phyloP scores from a whole-genome alignment of 2,888 invertebrate genomes.

The Choristoneura rosaceana region DNA sequence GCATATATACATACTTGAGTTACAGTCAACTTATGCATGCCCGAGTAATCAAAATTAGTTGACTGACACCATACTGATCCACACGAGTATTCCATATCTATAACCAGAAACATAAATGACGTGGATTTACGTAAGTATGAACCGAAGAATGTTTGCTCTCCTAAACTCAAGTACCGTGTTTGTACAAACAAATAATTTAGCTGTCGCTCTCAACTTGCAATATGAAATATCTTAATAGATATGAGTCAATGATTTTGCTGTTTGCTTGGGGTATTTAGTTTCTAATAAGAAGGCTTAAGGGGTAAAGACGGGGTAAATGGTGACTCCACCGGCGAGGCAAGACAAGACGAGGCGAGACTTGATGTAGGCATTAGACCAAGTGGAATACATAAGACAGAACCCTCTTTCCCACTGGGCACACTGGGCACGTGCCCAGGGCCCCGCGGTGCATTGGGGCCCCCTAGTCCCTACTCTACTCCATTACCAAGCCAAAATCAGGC shows the following conservation, averaged over 20 bases:
- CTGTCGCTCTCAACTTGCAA: neutral
- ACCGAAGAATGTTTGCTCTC: neutral
- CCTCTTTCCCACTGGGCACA: too few species aligned
- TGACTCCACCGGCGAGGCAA: too few species aligned
- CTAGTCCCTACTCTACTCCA: too few species aligned
- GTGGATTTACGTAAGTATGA: neutral
- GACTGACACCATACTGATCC: neutral
- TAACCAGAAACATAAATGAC: neutral
- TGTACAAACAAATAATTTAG: constrained; percentile 26
- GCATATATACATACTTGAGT: neutral
- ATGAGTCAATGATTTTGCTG: neutral
- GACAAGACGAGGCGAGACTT: too few species aligned
- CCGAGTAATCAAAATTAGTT: neutral
- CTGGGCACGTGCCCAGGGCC: too few species aligned
- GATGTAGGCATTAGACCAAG: too few species aligned
- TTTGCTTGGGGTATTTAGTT: too few species aligned
- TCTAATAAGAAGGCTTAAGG: too few species aligned
- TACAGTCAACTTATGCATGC: neutral
- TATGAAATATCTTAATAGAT: constrained; percentile 7
- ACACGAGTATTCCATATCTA: neutral
- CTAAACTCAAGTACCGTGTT: neutral
- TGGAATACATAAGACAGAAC: too few species aligned
- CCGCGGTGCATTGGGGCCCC: too few species aligned
- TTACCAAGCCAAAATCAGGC: too few species aligned
- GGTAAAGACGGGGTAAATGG: too few species aligned